Percentiles rank a stretch among this genome's conserved stretches.
Evolutionary conservation across 2,797 vertebrate genomes (phyloP).

Genomic region (Podargus strigoides): DNA sequence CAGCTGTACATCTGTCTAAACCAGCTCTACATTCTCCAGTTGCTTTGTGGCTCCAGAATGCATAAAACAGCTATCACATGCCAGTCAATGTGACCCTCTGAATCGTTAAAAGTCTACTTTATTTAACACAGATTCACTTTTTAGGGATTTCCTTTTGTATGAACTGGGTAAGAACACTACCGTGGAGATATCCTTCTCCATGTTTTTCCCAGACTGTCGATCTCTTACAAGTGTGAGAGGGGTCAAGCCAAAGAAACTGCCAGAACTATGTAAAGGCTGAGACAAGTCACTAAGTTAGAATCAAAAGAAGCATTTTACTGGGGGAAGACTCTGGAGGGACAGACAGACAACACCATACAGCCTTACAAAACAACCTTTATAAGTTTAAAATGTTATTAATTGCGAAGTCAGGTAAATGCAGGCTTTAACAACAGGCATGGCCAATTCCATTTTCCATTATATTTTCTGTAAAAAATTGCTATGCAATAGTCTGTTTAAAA

Average conservation of each 20-base stretch:
- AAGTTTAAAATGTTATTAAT: not conserved
- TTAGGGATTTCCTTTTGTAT: not conserved
- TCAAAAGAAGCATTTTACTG: not conserved
- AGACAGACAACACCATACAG: not conserved
- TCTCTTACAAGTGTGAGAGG: not conserved
- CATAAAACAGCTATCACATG: not conserved
- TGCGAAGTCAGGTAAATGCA: not conserved
- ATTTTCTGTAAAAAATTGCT: not conserved
- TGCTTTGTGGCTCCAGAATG: not conserved
- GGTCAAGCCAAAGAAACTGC: not conserved
- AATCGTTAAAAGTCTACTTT: not conserved
- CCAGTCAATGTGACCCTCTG: not conserved
- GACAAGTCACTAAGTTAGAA: not conserved
- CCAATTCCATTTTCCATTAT: not conserved
- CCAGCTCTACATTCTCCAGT: not conserved
- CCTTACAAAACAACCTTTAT: not conserved
- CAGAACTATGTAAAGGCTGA: not conserved
- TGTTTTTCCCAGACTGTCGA: too few species aligned
- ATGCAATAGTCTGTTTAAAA: not conserved
- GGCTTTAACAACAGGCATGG: not conserved
- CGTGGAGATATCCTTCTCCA: too few species aligned
- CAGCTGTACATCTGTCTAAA: conserved; percentile 9
- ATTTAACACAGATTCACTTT: not conserved
- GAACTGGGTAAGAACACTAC: not conserved
- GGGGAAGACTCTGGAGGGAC: not conserved